A percentile compares a stretch with the other conserved stretches of the same genome.
Conservation (phyloP, 2,888 invertebrate genomes). For the Exephanes ischioxanthus region DNA sequence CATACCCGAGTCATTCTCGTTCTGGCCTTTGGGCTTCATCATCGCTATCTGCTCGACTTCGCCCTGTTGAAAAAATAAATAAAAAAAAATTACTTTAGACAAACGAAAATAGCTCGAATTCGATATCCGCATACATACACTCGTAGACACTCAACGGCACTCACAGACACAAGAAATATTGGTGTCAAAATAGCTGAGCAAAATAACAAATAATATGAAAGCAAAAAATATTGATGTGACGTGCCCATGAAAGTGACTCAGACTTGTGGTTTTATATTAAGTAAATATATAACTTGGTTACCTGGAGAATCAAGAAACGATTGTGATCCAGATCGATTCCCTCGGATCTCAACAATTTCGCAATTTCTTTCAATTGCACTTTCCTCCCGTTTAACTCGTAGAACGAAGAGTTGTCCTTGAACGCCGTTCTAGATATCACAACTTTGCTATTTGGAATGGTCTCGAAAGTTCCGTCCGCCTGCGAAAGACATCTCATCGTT, state of each 20-base stretch:
- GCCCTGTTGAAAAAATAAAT: constrained; percentile 88
- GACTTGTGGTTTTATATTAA: neutral
- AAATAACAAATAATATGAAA: no score
- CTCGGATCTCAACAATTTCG: constrained; percentile 90
- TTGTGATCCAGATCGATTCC: constrained; percentile 99
- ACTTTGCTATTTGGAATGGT: constrained; percentile 92
- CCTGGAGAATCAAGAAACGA: constrained; percentile 98
- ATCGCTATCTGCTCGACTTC: constrained; percentile 99
- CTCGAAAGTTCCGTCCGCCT: constrained; percentile 91
- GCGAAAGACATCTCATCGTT: constrained; percentile 65
- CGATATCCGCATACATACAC: no score
- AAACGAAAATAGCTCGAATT: constrained; percentile 5
- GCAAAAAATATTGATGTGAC: no score
- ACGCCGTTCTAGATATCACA: constrained; percentile 92
- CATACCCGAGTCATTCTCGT: constrained; percentile 97
- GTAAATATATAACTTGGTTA: constrained; percentile 80
- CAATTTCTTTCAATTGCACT: constrained; percentile 95
- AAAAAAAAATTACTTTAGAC: neutral
- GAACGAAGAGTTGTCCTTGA: constrained; percentile 92
- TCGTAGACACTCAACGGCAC: no score
- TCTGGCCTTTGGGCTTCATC: constrained; percentile 98
- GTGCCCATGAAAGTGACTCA: no score
- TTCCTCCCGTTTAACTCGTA: constrained; percentile 90
- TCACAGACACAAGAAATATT: no score
- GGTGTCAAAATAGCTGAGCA: no score